Percentiles rank a stretch among this genome's conserved stretches.
These are phyloP conservation scores for Ferdinandea cuprea DNA, from an alignment of 2,888 invertebrate species.

Conservation along the genomic window DNA sequence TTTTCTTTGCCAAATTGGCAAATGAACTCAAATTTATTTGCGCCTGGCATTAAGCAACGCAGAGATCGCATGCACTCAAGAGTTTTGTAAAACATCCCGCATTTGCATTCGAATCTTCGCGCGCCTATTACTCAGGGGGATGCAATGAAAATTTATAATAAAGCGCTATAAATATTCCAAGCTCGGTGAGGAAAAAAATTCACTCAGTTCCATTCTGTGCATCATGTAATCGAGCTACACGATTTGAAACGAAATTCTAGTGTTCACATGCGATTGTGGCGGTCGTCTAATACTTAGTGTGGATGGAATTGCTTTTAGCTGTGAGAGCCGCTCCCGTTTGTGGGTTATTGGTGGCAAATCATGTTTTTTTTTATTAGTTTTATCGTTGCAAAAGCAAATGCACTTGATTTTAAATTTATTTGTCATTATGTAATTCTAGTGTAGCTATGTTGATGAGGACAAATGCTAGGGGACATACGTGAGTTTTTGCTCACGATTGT, in stretches of 20 bases:
- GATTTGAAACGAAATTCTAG: conserved; percentile 56
- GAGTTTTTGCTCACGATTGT: conserved; percentile 30
- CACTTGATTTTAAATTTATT: conserved; percentile 65
- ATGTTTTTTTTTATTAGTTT: conserved; percentile 8
- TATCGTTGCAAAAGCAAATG: conserved; percentile 40
- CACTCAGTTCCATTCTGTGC: conserved; percentile 40
- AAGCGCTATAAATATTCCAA: conserved; percentile 44
- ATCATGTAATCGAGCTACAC: conserved; percentile 58
- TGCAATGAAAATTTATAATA: conserved; percentile 52
- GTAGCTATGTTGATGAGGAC: conserved; percentile 43
- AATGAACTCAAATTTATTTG: conserved; percentile 49
- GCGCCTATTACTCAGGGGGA: conserved; percentile 36
- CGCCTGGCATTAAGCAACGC: conserved; percentile 42
- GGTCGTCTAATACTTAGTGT: conserved; percentile 43
- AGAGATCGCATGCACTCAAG: background rate
- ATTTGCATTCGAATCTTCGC: conserved; percentile 42
- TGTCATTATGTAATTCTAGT: conserved; percentile 47
- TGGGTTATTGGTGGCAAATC: conserved; percentile 54
- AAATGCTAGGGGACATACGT: conserved; percentile 34
- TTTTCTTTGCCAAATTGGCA: conserved; percentile 68
- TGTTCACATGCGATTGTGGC: conserved; percentile 43
- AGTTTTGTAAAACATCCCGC: conserved; percentile 21
- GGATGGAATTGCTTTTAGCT: conserved; percentile 34
- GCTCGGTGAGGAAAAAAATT: conserved; percentile 20
- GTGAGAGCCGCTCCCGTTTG: conserved; percentile 50